These are phyloP conservation scores for Esox lucius DNA, from an alignment of 2,797 vertebrate species.

Conservation along the genomic window DNA sequence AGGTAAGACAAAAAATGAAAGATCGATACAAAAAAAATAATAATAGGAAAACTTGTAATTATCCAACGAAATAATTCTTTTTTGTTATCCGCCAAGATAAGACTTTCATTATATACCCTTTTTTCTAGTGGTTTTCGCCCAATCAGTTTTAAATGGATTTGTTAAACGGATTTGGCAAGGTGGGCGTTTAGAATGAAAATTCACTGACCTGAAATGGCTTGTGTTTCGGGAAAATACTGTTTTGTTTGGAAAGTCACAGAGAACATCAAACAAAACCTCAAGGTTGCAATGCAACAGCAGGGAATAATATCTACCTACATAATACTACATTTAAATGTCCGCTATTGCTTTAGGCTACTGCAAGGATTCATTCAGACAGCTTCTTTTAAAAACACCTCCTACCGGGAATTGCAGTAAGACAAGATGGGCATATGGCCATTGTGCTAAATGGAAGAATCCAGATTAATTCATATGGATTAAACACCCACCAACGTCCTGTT, in stretches of 20 bases:
- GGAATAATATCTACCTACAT: not conserved
- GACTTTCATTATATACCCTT: not conserved
- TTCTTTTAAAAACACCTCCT: not conserved
- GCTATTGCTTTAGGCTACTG: not conserved
- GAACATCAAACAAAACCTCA: slow-evolving; percentile 6
- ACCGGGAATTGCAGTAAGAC: too few species aligned
- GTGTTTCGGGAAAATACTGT: not conserved
- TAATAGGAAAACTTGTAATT: not conserved
- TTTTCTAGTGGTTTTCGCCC: not conserved
- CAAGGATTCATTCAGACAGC: not conserved
- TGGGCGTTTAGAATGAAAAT: too few species aligned
- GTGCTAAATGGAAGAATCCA: not conserved
- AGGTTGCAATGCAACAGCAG: not conserved
- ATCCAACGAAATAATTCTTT: not conserved
- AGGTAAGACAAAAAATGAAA: slow-evolving; percentile 66
- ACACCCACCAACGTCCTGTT: not conserved
- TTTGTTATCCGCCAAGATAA: not conserved
- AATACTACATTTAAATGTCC: not conserved
- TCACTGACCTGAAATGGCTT: not conserved
- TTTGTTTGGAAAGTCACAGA: not conserved
- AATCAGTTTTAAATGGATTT: not conserved
- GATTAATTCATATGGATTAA: slow-evolving; percentile 5
- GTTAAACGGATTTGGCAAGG: too few species aligned
- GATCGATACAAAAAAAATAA: not conserved
- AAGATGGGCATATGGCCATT: slow-evolving; percentile 5